phyloP scores from a whole-genome alignment of 2,113 vertebrate species.

The Triplophysa dalaica region DNA sequence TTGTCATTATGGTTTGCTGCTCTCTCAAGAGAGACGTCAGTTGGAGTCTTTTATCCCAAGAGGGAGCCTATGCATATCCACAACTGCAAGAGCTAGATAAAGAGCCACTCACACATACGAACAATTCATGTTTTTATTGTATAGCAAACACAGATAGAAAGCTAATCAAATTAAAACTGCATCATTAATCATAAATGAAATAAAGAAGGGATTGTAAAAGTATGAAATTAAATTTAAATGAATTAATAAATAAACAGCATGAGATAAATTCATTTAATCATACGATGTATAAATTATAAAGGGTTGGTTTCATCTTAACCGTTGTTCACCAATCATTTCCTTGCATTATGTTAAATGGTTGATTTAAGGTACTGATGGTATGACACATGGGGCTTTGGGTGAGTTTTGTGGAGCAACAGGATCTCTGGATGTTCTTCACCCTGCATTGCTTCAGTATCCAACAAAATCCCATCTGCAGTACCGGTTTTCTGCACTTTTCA shows the following conservation, averaged over 20 bases:
- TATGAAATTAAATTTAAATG: too few relatives aligned
- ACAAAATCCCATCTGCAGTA: not conserved
- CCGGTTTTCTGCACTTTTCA: not conserved
- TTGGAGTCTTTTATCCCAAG: constrained; percentile 20
- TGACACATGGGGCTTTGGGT: not conserved
- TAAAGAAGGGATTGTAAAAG: not conserved
- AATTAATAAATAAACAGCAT: not conserved
- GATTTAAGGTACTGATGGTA: not conserved
- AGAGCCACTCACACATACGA: not conserved
- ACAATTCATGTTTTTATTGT: not conserved
- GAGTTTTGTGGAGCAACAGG: not conserved
- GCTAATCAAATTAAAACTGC: not conserved
- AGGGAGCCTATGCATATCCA: constrained; percentile 30
- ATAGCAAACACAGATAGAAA: not conserved
- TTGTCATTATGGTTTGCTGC: constrained; percentile 61
- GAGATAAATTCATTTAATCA: not conserved
- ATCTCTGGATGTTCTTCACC: not conserved
- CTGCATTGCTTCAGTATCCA: not conserved
- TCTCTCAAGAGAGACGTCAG: constrained; percentile 53
- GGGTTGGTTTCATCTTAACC: not conserved
- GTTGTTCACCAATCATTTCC: not conserved
- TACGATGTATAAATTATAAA: not conserved
- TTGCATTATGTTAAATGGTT: not conserved
- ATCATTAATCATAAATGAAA: not conserved
- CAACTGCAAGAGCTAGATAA: constrained; percentile 21